Evolutionary conservation across 35 echinoderm and acorn worm species (phyloP).

Genomic region (Nesometra sesokonis): DNA sequence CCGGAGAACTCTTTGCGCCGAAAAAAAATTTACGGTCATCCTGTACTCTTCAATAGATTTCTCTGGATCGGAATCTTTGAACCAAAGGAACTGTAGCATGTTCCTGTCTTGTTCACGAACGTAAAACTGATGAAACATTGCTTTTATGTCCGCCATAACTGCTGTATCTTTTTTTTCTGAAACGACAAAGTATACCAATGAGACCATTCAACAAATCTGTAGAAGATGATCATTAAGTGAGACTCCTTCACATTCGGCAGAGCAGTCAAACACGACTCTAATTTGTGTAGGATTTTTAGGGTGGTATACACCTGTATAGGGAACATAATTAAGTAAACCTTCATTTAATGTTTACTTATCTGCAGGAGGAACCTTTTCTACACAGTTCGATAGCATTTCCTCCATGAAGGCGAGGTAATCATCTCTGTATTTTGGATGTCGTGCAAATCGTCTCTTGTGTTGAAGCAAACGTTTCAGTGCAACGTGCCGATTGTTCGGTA

Average conservation of each 20-base stretch:
- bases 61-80: constrained; percentile 2
- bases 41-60: constrained; percentile 10
- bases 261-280: constrained; percentile 46
- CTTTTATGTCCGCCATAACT: constrained; percentile 18
- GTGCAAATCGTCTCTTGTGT: constrained; percentile 4
- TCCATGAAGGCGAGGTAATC: constrained; percentile 30
- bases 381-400: constrained; percentile 7
- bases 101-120: neutral
- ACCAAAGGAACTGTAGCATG: constrained; percentile 36
- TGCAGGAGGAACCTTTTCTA: constrained; percentile 19
- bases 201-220: constrained; percentile 38
- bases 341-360: neutral
- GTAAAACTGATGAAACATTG: constrained; percentile 35
- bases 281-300: neutral
- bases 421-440: constrained; percentile 8
- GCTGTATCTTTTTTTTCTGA: constrained; percentile 12
- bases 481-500: constrained; percentile 14
- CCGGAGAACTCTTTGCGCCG: constrained; percentile 25
- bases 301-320: neutral
- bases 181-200: constrained; percentile 31
- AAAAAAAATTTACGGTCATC: constrained; percentile 33
- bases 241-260: constrained; percentile 19
- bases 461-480: constrained; percentile 2
- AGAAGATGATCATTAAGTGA: constrained; percentile 47
- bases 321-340: neutral